phyloP scores from a whole-genome alignment of 2,888 invertebrate species.

The Leptinotarsa tumamoca region DNA sequence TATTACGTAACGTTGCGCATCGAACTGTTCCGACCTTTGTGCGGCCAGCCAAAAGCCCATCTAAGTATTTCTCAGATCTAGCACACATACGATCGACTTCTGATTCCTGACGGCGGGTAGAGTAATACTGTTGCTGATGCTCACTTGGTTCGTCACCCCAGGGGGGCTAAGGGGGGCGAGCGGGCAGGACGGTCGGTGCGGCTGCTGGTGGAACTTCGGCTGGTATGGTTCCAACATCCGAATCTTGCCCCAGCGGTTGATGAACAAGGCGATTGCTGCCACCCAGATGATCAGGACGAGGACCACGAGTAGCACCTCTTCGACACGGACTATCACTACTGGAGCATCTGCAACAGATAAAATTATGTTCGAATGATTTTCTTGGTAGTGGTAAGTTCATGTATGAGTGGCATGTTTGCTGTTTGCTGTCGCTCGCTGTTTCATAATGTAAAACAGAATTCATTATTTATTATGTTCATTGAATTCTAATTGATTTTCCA shows the following conservation, averaged over 20 bases:
- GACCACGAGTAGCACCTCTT: constrained; percentile 87
- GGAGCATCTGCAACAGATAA: constrained; percentile 59
- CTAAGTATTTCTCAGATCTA: constrained; percentile 32
- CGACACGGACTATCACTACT: constrained; percentile 83
- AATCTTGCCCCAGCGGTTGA: constrained; percentile 96
- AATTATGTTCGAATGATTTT: neutral
- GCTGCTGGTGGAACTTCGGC: constrained; percentile 87
- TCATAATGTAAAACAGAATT: too few relatives aligned
- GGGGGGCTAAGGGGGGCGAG: constrained; percentile 68
- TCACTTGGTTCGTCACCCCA: constrained; percentile 64
- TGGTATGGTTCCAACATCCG: constrained; percentile 92
- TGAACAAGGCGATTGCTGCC: constrained; percentile 89
- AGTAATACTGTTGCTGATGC: constrained; percentile 45
- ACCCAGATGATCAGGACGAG: constrained; percentile 89
- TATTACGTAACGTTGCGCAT: too few relatives aligned
- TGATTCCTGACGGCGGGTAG: constrained; percentile 50
- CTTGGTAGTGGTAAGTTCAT: too few relatives aligned
- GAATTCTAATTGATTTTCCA: too few relatives aligned
- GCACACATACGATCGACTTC: constrained; percentile 53
- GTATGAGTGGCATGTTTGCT: too few relatives aligned
- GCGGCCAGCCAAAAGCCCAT: constrained; percentile 23
- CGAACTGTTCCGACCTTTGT: neutral
- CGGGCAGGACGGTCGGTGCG: constrained; percentile 82
- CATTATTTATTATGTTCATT: too few relatives aligned
- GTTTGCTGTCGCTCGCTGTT: too few relatives aligned